Conservation (phyloP, 1,140 invertebrate species). For the Danaus melanippus region DNA sequence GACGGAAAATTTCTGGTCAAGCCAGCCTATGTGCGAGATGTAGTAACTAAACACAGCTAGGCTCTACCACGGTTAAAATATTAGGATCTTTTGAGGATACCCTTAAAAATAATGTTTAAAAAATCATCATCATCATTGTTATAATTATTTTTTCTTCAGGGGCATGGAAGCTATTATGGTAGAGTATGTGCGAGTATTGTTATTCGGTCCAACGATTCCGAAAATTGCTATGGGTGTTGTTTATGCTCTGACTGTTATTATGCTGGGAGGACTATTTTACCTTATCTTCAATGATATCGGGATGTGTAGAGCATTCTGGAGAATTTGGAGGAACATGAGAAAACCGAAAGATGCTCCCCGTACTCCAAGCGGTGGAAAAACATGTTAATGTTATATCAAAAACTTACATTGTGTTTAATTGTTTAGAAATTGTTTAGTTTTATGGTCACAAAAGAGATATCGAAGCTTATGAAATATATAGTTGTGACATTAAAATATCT, state of each 20-base stretch:
- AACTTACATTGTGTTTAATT: no score
- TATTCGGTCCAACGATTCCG: constrained; percentile 82
- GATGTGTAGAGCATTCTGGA: constrained; percentile 82
- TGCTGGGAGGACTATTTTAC: constrained; percentile 88
- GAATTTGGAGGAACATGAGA: constrained; percentile 78
- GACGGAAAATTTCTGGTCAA: no score
- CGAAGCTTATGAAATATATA: no score
- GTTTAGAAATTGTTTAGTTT: no score
- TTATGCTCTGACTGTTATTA: constrained; percentile 79
- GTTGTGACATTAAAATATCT: no score
- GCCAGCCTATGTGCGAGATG: no score
- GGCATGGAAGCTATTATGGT: constrained; percentile 89
- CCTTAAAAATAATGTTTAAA: not conserved
- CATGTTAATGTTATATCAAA: not conserved
- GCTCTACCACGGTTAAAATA: no score
- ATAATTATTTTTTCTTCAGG: constrained; percentile 64
- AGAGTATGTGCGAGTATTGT: constrained; percentile 85
- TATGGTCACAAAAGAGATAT: no score
- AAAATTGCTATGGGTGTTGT: constrained; percentile 81
- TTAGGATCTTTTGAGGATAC: not conserved
- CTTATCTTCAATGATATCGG: constrained; percentile 92
- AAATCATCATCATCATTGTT: not conserved
- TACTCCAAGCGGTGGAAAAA: constrained; percentile 5
- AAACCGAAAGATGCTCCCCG: constrained; percentile 24
- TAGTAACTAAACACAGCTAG: no score